Evolutionary conservation across 2,888 invertebrate genomes (phyloP).

Genomic region (Ditylenchus weischeri): DNA sequence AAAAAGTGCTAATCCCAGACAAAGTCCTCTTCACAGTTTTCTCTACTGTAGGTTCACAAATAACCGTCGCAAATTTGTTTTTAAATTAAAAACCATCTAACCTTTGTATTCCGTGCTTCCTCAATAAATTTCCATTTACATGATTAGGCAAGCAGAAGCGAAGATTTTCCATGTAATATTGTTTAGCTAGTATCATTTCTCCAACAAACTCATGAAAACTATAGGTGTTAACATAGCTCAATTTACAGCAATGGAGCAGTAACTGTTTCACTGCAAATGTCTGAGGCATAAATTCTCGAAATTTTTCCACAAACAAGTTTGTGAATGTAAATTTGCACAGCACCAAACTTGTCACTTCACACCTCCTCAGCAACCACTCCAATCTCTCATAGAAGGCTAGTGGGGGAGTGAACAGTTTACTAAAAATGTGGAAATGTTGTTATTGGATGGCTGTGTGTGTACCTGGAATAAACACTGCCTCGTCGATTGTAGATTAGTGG

Average conservation of each 20-base stretch:
- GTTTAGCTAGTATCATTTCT: background rate
- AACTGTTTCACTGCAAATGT: conserved; percentile 15
- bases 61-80: no score
- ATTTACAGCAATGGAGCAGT: conserved; percentile 22
- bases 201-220: conserved; percentile 19
- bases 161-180: conserved; percentile 19
- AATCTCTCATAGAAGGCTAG: conserved; percentile 25
- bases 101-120: conserved; percentile 17
- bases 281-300: conserved; percentile 11
- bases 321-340: conserved; percentile 25
- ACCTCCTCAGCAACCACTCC: conserved; percentile 16
- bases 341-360: conserved; percentile 17
- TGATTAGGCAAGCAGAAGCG: conserved; percentile 20
- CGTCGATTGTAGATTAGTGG: conserved; percentile 4
- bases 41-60: no score
- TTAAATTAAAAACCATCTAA: background rate
- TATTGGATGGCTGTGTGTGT: no score
- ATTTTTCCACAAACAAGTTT: conserved; percentile 25
- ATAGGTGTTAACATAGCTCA: conserved; percentile 12
- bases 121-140: conserved; percentile 12
- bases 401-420: conserved; percentile 27
- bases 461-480: conserved; percentile 9
- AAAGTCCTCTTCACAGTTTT: no score
- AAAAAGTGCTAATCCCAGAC: no score
- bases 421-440: background rate